Evolutionary conservation across 2,797 vertebrate species (phyloP).

Genomic region (Intellagama lesueurii): DNA sequence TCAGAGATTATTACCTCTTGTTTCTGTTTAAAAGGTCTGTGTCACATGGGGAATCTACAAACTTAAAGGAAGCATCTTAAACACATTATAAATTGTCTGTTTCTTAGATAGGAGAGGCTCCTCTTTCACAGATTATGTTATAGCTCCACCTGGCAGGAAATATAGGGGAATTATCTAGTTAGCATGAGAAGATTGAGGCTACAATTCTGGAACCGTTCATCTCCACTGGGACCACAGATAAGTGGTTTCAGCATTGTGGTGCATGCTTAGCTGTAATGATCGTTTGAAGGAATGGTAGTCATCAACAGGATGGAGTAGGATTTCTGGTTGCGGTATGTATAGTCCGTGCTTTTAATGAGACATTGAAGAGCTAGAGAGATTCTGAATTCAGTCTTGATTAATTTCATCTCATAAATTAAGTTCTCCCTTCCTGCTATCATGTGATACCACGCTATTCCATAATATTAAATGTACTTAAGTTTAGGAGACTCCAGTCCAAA

Average conservation of each 20-base stretch:
- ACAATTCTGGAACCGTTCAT: neutral
- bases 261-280: neutral
- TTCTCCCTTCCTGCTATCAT: neutral
- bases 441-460: neutral
- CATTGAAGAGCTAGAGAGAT: neutral
- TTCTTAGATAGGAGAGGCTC: neutral
- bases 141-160: constrained; percentile 38
- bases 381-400: neutral
- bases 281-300: constrained; percentile 10
- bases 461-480: neutral
- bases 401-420: neutral
- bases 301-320: neutral
- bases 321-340: neutral
- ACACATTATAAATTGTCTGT: neutral
- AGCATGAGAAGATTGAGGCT: constrained; percentile 10
- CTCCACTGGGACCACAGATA: constrained; percentile 18
- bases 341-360: neutral
- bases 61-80: constrained; percentile 11
- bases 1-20: neutral
- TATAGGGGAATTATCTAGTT: constrained; percentile 2
- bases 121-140: constrained; percentile 21
- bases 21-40: neutral
- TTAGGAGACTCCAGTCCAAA: neutral
- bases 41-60: neutral
- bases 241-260: neutral